A percentile compares a stretch with the other conserved stretches of the same genome.
phyloP scores from a whole-genome alignment of 2,797 vertebrate genomes.

The Menidia menidia region DNA sequence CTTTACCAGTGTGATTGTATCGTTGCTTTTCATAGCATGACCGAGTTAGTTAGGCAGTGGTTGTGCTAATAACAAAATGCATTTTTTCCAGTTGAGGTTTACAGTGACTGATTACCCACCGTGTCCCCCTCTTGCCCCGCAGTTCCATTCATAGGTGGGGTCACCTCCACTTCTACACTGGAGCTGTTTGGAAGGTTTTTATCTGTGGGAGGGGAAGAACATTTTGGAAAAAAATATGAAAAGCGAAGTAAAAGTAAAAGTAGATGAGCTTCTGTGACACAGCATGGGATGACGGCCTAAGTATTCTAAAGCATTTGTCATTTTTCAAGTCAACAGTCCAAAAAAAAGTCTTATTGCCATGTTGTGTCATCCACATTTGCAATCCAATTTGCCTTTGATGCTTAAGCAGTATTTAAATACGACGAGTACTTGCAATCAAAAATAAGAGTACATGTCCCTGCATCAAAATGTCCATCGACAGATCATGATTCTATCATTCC shows the following conservation, averaged over 20 bases:
- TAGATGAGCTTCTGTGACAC: not conserved
- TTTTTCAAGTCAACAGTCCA: not conserved
- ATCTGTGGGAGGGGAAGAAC: conserved; percentile 76
- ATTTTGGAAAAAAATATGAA: not conserved
- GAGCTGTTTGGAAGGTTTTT: conserved; percentile 93
- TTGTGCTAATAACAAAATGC: not conserved
- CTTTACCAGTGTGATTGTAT: conserved; percentile 32
- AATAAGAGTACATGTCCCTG: too few relatives aligned
- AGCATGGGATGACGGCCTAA: not conserved
- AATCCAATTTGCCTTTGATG: too few relatives aligned
- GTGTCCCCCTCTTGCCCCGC: conserved; percentile 89
- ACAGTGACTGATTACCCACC: conserved; percentile 62
- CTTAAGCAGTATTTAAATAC: too few relatives aligned
- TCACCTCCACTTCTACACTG: conserved; percentile 94
- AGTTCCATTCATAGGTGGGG: conserved; percentile 92
- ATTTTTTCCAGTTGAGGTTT: not conserved
- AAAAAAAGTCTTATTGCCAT: too few relatives aligned
- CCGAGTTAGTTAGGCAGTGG: not conserved
- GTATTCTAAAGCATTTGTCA: not conserved
- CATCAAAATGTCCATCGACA: not conserved
- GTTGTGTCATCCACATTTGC: too few relatives aligned
- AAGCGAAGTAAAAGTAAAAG: not conserved
- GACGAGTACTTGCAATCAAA: too few relatives aligned
- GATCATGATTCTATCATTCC: conserved; percentile 12
- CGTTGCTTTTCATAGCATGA: not conserved